These are phyloP conservation scores for Virgularia gustaviana DNA, from an alignment of 92 coral and sea anemone species.

Conservation along the genomic window DNA sequence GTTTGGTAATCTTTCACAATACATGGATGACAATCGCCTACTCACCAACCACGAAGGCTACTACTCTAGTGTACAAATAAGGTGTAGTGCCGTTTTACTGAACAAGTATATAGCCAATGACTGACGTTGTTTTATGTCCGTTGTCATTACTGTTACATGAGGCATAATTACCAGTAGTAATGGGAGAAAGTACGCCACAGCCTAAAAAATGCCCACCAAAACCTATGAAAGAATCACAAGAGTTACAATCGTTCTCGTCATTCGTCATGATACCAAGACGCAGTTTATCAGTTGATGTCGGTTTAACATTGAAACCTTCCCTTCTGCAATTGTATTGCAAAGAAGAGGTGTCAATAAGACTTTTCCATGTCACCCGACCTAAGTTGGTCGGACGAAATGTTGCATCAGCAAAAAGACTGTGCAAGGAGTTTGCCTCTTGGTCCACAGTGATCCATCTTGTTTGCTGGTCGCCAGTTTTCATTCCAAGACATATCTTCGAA, in stretches of 20 bases:
- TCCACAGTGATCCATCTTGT: constrained; percentile 5
- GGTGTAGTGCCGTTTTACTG: too few species aligned
- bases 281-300: background rate
- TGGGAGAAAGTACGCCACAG: background rate
- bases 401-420: constrained; percentile 5
- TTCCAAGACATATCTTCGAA: constrained; percentile 42
- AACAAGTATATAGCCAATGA: constrained; percentile 21
- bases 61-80: too few species aligned
- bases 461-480: background rate
- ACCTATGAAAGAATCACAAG: constrained; percentile 44
- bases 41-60: too few species aligned
- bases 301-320: constrained; percentile 40
- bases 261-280: constrained; percentile 40
- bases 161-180: constrained; percentile 31
- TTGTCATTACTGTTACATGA: background rate
- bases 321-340: constrained; percentile 32
- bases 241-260: constrained; percentile 13
- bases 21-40: too few species aligned
- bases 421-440: background rate
- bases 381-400: background rate
- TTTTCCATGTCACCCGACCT: constrained; percentile 37
- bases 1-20: too few species aligned
- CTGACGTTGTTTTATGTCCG: constrained; percentile 8
- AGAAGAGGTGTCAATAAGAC: constrained; percentile 26
- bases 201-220: constrained; percentile 13